Base-by-base conservation (phyloP, 2,888 invertebrate genomes). In the Eretmocerus hayati region DNA sequence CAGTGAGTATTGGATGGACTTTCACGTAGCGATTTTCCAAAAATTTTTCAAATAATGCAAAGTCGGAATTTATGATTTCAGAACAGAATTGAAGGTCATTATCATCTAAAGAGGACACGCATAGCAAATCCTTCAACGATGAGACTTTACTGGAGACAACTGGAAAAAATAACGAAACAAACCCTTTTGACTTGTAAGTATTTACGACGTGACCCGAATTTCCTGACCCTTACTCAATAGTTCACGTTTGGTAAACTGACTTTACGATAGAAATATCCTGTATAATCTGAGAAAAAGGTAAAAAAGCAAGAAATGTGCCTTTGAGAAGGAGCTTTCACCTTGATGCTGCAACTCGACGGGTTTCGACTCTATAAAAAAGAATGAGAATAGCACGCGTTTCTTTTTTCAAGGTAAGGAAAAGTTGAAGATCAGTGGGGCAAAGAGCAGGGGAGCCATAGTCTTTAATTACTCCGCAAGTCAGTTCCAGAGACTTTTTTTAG, bases 331-430 rank as follows among this genome's bases (percentile, higher is more conserved):
- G 48, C 31, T 50, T 50, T 39, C 21, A 35, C 33, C 15, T 20
- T 3, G 26, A 11, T 26, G 32, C 39, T 31, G 37, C 21, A 23
- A 23, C 36, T 33, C 37, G 44, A 21, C 47, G 36, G 44, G 47
- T 52, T 45, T 48, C 48, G 39, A 45, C 46, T 44, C 39, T 48
- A 32, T 48, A 52, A 52, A 52, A 48, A 48, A n/a, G 20, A n/a
- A n/a, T n/a, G n/a, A 30, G 39, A 52, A 42, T 46, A 52, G 45
- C 48, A 46, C 48, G 42, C 45, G 42, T 9, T 45, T 46, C 48
- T 42, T 46, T 41, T 41, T 36, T 46, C 42, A 19, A 43, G 37
- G 19, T 11, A 20, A 35, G 31, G 22, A 23, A 30, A 26, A 22
- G 37, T 22, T 30, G 19, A 22, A 41, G 21, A 31, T 32, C 36